These are phyloP conservation scores for Alfaro cultratus DNA, from an alignment of 2,797 vertebrate genomes.

Conservation along the genomic window DNA sequence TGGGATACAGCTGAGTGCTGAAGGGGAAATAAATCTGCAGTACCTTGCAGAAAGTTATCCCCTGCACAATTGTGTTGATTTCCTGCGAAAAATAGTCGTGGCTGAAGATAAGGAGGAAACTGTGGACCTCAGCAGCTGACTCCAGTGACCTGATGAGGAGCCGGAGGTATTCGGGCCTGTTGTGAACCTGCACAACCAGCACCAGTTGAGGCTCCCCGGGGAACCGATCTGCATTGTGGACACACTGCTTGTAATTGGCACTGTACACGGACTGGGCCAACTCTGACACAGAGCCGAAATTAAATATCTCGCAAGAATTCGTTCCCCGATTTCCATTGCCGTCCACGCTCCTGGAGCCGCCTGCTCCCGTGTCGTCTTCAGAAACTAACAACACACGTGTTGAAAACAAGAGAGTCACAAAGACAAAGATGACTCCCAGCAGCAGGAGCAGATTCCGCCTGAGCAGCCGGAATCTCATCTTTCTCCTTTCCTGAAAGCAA, in stretches of 20 bases:
- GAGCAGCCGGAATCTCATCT: constrained; percentile 78
- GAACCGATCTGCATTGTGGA: constrained; percentile 75
- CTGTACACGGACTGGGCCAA: constrained; percentile 71
- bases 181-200: constrained; percentile 83
- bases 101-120: constrained; percentile 82
- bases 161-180: constrained; percentile 79
- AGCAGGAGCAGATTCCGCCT: constrained; percentile 72
- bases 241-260: constrained; percentile 74
- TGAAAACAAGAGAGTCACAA: constrained; percentile 63
- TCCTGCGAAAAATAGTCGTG: constrained; percentile 83
- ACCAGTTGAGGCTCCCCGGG: constrained; percentile 75
- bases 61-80: constrained; percentile 72
- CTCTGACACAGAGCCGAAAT: constrained; percentile 53
- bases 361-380: background rate
- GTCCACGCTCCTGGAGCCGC: background rate
- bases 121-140: constrained; percentile 68
- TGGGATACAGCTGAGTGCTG: constrained; percentile 82
- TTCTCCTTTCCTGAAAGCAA: constrained; percentile 27
- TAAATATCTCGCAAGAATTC: constrained; percentile 43
- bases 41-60: constrained; percentile 83
- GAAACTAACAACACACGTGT: constrained; percentile 49
- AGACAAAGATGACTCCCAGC: constrained; percentile 52
- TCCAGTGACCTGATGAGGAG: constrained; percentile 80
- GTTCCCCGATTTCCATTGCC: background rate
- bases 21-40: constrained; percentile 86